Evolutionary conservation across 1,140 invertebrate genomes (phyloP).

Genomic region (Scaptomyza graminum): DNA sequence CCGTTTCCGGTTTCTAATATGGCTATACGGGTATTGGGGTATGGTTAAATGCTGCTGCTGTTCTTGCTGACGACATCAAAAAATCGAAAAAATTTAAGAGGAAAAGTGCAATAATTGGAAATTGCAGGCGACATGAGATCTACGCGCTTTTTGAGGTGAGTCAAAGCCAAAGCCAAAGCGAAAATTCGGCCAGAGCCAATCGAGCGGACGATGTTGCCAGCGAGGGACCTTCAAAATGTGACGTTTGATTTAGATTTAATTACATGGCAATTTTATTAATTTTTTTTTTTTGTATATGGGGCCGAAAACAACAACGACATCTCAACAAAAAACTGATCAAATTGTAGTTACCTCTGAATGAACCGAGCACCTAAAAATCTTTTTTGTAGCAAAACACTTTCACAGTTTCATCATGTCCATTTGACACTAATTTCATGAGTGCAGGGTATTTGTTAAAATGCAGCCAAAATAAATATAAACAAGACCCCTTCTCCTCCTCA

Average conservation of each 20-base stretch:
- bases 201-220: conserved; percentile 60
- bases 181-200: conserved; percentile 68
- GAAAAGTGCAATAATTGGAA: conserved; percentile 40
- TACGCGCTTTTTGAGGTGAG: conserved; percentile 46
- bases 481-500: not conserved
- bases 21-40: conserved; percentile 11
- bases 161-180: conserved; percentile 51
- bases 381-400: too few relatives aligned
- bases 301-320: conserved; percentile 17
- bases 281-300: conserved; percentile 20
- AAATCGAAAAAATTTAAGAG: conserved; percentile 3
- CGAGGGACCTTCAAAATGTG: conserved; percentile 75
- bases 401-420: not conserved
- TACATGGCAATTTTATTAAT: conserved; percentile 62
- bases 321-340: not conserved
- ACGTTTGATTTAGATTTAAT: conserved; percentile 82
- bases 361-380: too few relatives aligned
- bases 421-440: not conserved
- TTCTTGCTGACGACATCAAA: conserved; percentile 33
- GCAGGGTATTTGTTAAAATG: conserved; percentile 20
- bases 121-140: conserved; percentile 36
- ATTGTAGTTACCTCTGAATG: not conserved
- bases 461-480: conserved; percentile 60
- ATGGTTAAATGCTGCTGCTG: not conserved
- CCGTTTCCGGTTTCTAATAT: conserved; percentile 62